Percentiles rank a stretch among this genome's conserved stretches.
Conservation (phyloP, 2,888 invertebrate species). For the Caenorhabditis sp. region DNA sequence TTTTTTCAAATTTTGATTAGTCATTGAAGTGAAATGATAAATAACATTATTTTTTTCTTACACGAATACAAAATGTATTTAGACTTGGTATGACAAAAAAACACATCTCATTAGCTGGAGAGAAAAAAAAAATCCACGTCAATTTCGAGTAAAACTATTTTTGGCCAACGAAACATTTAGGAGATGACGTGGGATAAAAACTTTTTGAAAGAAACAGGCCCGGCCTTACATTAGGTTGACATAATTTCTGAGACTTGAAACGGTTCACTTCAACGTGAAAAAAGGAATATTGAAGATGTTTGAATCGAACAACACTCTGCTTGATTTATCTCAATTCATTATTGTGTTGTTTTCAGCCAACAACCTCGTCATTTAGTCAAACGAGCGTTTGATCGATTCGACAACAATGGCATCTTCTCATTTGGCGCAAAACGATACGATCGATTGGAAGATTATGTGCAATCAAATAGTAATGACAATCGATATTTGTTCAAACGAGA, state of each 20-base stretch:
- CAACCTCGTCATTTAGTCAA: slow-evolving; percentile 32
- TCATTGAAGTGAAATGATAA: no score
- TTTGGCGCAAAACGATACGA: slow-evolving; percentile 41
- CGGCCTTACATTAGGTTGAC: no score
- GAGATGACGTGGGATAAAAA: no score
- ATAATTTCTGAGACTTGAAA: no score
- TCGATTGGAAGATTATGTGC: slow-evolving; percentile 21
- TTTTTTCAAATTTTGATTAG: no score
- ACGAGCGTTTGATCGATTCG: slow-evolving; percentile 50
- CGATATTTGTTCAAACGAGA: slow-evolving; percentile 22
- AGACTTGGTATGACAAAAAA: neutral
- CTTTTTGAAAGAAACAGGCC: no score
- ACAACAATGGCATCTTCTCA: slow-evolving; percentile 39
- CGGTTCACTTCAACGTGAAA: no score
- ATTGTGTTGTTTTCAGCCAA: slow-evolving; percentile 7
- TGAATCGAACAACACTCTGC: no score
- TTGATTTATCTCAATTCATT: no score
- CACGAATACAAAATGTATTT: neutral
- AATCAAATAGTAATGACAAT: slow-evolving; percentile 7
- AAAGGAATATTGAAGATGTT: no score
- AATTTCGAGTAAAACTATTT: neutral
- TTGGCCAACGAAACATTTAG: no score
- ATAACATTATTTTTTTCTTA: no score
- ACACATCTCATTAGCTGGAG: neutral
- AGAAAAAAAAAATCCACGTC: neutral